These are phyloP conservation scores for Triplophysa rosa DNA, from an alignment of 2,113 vertebrate genomes.

Conservation along the genomic window DNA sequence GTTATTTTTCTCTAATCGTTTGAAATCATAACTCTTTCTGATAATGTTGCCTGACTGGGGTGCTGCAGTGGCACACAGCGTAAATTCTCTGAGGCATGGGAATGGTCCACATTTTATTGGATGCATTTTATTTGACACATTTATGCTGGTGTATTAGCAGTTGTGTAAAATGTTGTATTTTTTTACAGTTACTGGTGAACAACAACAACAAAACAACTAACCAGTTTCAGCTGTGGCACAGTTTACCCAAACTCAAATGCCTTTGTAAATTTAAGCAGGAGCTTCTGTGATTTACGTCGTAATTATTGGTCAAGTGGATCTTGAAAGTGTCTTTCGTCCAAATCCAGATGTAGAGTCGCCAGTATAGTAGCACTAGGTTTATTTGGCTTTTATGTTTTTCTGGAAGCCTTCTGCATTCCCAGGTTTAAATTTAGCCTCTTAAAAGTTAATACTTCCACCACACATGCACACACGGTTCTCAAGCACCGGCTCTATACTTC, in stretches of 20 bases:
- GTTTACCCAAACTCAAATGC: too few species aligned
- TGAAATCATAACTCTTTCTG: slow-evolving; percentile 52
- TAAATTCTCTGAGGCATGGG: slow-evolving; percentile 61
- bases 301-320: not conserved
- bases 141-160: not conserved
- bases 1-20: not conserved
- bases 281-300: too few species aligned
- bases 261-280: too few species aligned
- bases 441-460: slow-evolving; percentile 76
- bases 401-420: slow-evolving; percentile 71
- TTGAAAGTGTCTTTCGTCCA: not conserved
- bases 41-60: slow-evolving; percentile 59
- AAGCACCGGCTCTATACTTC: slow-evolving; percentile 61
- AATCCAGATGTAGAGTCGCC: slow-evolving; percentile 42
- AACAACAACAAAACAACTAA: too few species aligned
- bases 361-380: slow-evolving; percentile 60
- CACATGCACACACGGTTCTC: slow-evolving; percentile 64
- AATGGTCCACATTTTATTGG: not conserved
- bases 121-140: not conserved
- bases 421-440: slow-evolving; percentile 80
- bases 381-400: slow-evolving; percentile 77
- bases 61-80: slow-evolving; percentile 61
- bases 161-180: not conserved
- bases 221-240: too few species aligned
- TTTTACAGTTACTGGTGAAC: too few species aligned